phyloP scores from a whole-genome alignment of 2,888 invertebrate species.

The Gerris lacustris region DNA sequence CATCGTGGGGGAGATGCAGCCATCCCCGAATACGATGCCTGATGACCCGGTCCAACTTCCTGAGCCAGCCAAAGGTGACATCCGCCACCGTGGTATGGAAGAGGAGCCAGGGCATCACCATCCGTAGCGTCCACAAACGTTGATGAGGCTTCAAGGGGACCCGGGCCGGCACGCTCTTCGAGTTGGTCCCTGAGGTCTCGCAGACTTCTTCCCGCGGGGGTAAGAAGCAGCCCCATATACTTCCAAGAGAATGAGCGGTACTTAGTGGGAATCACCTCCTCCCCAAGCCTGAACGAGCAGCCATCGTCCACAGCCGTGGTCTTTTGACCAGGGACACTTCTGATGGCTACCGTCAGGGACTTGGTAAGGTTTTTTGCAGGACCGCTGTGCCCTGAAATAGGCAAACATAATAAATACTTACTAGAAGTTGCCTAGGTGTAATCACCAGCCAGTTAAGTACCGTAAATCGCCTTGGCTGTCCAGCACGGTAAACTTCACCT shows the following conservation, averaged over 20 bases:
- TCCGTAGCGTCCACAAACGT: constrained; percentile 34
- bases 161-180: constrained; percentile 28
- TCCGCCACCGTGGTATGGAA: constrained; percentile 35
- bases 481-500: too few relatives aligned
- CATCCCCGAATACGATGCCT: too few relatives aligned
- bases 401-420: too few relatives aligned
- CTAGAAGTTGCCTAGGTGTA: too few relatives aligned
- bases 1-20: too few relatives aligned
- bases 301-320: too few relatives aligned
- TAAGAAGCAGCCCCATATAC: constrained; percentile 34
- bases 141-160: constrained; percentile 37
- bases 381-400: too few relatives aligned
- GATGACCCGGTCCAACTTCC: constrained; percentile 30
- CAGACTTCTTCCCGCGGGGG: constrained; percentile 29
- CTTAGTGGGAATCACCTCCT: constrained; percentile 28
- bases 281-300: constrained; percentile 16
- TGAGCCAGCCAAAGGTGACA: constrained; percentile 23
- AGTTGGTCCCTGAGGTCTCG: constrained; percentile 27
- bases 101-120: constrained; percentile 34
- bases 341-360: constrained; percentile 31
- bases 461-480: too few relatives aligned
- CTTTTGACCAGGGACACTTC: constrained; percentile 25
- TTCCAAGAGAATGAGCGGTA: constrained; percentile 29
- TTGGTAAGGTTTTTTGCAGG: constrained; percentile 28
- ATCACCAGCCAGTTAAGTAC: too few relatives aligned